phyloP scores from a whole-genome alignment of 1,140 invertebrate genomes.

The Meloidogyne chitwoodi region DNA sequence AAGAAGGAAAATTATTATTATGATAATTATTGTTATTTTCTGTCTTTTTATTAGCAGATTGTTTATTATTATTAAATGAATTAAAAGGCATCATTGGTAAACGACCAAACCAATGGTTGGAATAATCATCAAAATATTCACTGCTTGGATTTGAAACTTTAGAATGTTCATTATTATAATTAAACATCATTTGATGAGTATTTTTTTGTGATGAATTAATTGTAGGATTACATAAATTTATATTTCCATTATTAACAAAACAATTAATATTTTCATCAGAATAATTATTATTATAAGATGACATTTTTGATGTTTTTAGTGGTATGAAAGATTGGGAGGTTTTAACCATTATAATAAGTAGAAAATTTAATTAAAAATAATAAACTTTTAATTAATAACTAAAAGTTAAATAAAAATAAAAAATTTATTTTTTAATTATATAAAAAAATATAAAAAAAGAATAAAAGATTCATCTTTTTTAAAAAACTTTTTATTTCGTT shows the following conservation, averaged over 20 bases:
- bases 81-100: neutral
- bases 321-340: neutral
- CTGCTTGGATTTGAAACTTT: neutral
- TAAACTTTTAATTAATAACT: too few relatives aligned
- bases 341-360: neutral
- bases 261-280: neutral
- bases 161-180: too few relatives aligned
- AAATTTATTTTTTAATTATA: too few relatives aligned
- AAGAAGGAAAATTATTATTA: neutral
- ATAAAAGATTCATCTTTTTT: too few relatives aligned
- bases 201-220: too few relatives aligned
- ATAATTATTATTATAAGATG: neutral
- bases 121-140: neutral
- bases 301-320: neutral
- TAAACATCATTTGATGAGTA: too few relatives aligned
- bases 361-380: too few relatives aligned
- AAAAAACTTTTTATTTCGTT: too few relatives aligned
- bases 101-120: slow-evolving; percentile 3
- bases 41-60: neutral
- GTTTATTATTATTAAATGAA: too few relatives aligned
- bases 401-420: too few relatives aligned
- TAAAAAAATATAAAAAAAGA: too few relatives aligned
- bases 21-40: neutral
- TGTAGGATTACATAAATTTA: neutral
- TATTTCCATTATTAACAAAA: neutral